Evolutionary conservation across 1,140 invertebrate species (phyloP).

Genomic region (Atta colombica): DNA sequence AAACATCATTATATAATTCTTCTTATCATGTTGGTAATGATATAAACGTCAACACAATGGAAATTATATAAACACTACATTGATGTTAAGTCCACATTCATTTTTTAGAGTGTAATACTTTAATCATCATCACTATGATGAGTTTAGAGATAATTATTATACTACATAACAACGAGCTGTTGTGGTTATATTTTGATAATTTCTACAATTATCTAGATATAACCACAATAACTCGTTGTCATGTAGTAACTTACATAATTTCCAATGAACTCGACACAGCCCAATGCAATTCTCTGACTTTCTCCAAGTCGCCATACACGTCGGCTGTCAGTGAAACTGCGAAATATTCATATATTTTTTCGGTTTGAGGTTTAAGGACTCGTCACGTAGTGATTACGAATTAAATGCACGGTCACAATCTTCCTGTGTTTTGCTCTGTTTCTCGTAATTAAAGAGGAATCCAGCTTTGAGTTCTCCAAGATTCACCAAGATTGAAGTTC

Average conservation of each 20-base stretch:
- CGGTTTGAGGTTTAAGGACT: constrained; percentile 1
- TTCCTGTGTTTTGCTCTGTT: constrained; percentile 9
- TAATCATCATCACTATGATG: neutral
- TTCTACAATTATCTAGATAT: neutral
- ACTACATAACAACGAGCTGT: too few species aligned
- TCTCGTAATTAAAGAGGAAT: neutral
- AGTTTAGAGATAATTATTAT: neutral
- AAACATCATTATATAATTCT: too few species aligned
- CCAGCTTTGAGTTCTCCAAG: neutral
- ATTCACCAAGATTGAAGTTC: constrained; percentile 35
- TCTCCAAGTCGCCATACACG: constrained; percentile 24
- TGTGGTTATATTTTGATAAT: neutral
- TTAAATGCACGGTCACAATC: constrained; percentile 8
- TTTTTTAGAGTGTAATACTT: neutral
- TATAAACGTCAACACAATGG: too few species aligned
- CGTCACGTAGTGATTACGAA: constrained; percentile 5
- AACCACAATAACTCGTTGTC: neutral
- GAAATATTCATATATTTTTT: constrained; percentile 11
- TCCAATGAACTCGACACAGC: constrained; percentile 26
- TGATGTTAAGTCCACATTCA: too few species aligned
- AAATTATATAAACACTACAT: too few species aligned
- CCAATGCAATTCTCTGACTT: constrained; percentile 49
- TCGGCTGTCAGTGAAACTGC: constrained; percentile 20
- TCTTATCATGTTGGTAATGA: too few species aligned
- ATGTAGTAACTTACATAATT: constrained; percentile 31